Conservation (phyloP, 2,113 vertebrate genomes). For the Pavo muticus region DNA sequence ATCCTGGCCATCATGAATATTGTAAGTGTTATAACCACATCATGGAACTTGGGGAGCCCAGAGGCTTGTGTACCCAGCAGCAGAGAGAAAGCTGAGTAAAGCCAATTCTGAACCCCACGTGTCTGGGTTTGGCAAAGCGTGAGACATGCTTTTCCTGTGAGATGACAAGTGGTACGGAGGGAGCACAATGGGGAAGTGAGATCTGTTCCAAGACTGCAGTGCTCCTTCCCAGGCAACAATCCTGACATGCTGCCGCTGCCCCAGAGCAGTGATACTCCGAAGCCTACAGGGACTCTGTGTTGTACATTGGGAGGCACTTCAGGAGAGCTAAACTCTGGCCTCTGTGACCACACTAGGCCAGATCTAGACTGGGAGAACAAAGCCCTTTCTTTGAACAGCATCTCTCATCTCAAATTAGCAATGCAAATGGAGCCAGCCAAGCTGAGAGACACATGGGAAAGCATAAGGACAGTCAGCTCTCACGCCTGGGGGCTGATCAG, state of each 20-base stretch:
- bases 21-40: constrained; percentile 90
- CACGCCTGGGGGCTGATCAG: constrained; percentile 20
- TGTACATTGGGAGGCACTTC: background rate
- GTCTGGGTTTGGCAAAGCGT: background rate
- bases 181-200: rapidly evolving
- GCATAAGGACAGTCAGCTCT: constrained; percentile 28
- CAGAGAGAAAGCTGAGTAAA: background rate
- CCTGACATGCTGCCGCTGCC: background rate
- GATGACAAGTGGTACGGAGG: background rate
- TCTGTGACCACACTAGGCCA: background rate
- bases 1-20: constrained; percentile 99
- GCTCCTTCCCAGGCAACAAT: background rate
- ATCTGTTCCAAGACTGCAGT: no score
- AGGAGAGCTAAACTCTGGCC: background rate
- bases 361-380: background rate
- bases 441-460: constrained; percentile 57
- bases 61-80: background rate
- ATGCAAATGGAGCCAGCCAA: constrained; percentile 36
- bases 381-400: constrained; percentile 26
- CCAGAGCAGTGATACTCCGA: background rate
- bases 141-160: background rate
- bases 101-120: rapidly evolving
- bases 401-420: constrained; percentile 54
- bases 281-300: background rate
- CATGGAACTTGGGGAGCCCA: rapidly evolving